Evolutionary conservation across 2,888 invertebrate species (phyloP).

Genomic region (Neoitamus cyanurus): DNA sequence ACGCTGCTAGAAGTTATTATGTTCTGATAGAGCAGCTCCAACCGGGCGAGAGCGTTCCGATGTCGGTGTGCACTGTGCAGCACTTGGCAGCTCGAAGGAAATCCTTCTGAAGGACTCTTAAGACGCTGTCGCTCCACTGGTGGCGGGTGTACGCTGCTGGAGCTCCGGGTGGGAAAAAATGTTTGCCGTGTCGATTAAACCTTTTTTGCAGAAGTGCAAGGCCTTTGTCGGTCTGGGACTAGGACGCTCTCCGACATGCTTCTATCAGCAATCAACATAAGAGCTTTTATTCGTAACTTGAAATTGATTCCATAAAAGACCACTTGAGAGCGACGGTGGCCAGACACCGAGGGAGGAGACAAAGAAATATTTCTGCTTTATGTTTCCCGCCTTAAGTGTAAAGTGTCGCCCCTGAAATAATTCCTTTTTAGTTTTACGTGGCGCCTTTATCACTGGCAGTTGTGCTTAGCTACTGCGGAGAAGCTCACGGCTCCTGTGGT

Average conservation of each 20-base stretch:
- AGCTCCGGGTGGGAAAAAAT: not conserved
- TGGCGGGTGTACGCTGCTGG: not conserved
- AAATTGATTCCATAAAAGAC: constrained; percentile 24
- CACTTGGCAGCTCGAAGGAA: not conserved
- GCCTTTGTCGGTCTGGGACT: not conserved
- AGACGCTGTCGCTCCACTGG: not conserved
- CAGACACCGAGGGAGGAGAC: not conserved
- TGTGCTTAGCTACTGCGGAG: not conserved
- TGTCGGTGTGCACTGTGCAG: not conserved
- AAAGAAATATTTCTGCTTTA: constrained; percentile 9
- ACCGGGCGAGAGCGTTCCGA: too few species aligned
- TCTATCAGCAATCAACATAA: constrained; percentile 24
- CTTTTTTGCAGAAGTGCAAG: not conserved
- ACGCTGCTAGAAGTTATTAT: not conserved
- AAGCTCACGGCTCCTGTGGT: not conserved
- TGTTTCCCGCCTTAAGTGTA: not conserved
- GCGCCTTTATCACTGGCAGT: not conserved
- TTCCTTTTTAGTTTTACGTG: not conserved
- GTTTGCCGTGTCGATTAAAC: constrained; percentile 27
- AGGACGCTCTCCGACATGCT: not conserved
- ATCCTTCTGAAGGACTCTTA: not conserved
- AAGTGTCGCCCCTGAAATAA: constrained; percentile 20
- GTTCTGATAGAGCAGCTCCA: not conserved
- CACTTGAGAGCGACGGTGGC: not conserved
- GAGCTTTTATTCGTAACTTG: constrained; percentile 25